Percentiles rank a stretch among this genome's conserved stretches.
These are phyloP conservation scores for Caiman crocodilus DNA, from an alignment of 2,797 vertebrate genomes.

Conservation along the genomic window DNA sequence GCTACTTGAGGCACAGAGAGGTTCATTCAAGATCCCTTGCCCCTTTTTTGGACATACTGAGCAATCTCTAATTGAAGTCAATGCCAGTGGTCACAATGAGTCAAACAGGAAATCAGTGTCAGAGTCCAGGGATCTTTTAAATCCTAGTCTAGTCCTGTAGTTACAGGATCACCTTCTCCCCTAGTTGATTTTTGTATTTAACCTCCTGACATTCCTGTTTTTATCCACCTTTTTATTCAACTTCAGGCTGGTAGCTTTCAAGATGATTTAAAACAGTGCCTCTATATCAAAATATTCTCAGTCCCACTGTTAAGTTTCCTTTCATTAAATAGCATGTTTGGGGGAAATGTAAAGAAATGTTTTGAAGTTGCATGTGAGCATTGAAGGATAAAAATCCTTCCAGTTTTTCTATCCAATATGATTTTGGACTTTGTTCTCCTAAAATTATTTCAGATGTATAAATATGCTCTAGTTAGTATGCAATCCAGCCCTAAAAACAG, in stretches of 20 bases:
- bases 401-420: neutral
- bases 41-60: neutral
- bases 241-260: neutral
- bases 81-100: neutral
- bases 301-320: no score
- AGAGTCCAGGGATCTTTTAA: neutral
- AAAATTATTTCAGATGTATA: neutral
- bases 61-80: neutral
- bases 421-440: neutral
- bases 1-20: neutral
- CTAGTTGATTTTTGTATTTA: neutral
- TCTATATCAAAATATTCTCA: neutral
- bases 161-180: rapidly evolving
- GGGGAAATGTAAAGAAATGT: neutral
- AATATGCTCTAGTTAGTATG: neutral
- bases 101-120: neutral
- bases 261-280: neutral
- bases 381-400: neutral
- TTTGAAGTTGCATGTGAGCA: neutral
- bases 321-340: no score
- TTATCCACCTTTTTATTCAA: neutral
- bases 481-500: no score
- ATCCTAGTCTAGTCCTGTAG: neutral
- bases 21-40: rapidly evolving
- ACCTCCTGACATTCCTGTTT: neutral